phyloP scores from a whole-genome alignment of 2,888 invertebrate genomes.

The Erynnis tages region DNA sequence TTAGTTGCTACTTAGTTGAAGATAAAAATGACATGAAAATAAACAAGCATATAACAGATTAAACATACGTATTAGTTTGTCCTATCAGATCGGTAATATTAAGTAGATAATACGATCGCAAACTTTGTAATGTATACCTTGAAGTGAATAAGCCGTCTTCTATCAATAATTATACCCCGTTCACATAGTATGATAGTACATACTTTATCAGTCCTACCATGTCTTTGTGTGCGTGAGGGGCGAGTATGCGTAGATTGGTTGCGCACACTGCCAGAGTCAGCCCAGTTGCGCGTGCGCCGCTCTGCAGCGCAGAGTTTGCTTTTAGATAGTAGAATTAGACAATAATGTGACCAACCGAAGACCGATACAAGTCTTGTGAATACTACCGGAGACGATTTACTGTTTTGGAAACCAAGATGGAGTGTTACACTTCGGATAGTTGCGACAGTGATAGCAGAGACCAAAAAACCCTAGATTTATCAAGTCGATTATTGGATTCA shows the following conservation, averaged over 20 bases:
- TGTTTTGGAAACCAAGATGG: constrained; percentile 77
- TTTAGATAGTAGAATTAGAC: constrained; percentile 17
- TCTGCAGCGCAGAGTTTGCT: constrained; percentile 32
- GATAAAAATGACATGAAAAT: too few relatives aligned
- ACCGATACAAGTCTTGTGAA: neutral
- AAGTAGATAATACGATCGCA: too few relatives aligned
- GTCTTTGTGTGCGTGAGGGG: constrained; percentile 15
- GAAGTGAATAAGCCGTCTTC: neutral
- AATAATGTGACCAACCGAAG: constrained; percentile 28
- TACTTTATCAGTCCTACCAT: constrained; percentile 11
- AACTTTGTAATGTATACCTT: too few relatives aligned
- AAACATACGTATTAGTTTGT: too few relatives aligned
- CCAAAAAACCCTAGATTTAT: constrained; percentile 86
- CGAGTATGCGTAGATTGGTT: constrained; percentile 7
- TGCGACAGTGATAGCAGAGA: constrained; percentile 89
- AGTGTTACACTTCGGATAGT: constrained; percentile 91
- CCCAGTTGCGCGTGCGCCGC: constrained; percentile 75
- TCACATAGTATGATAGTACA: too few relatives aligned
- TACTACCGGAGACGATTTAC: neutral
- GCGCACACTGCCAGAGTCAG: constrained; percentile 30
- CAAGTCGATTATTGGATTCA: constrained; percentile 78
- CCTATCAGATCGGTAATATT: too few relatives aligned
- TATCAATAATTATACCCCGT: constrained; percentile 19
- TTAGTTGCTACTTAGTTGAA: too few relatives aligned
- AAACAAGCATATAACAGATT: neutral